A percentile compares a stretch with the other conserved stretches of the same genome.
phyloP scores from a whole-genome alignment of 1,140 invertebrate species.

The Drosophila sproati region DNA sequence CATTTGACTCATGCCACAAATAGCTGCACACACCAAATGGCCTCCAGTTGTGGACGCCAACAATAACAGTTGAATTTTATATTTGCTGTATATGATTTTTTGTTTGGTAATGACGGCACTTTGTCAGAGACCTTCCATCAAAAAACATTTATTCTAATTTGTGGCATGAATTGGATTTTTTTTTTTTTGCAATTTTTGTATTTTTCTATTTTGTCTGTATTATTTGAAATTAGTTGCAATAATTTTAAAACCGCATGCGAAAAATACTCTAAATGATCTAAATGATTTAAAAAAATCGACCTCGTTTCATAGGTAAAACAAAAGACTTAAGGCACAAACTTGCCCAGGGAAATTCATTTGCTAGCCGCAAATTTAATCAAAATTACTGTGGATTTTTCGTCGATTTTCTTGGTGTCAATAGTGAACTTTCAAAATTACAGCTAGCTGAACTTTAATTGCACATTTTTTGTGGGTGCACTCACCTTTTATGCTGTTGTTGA shows the following conservation, averaged over 20 bases:
- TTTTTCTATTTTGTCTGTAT: background rate
- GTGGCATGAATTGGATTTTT: slow-evolving; percentile 46
- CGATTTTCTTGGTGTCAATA: slow-evolving; percentile 6
- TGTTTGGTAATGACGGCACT: slow-evolving; percentile 68
- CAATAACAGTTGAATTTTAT: slow-evolving; percentile 60
- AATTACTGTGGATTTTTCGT: slow-evolving; percentile 7
- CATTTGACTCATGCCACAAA: slow-evolving; percentile 54
- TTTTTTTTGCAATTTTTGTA: slow-evolving; percentile 50
- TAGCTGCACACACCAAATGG: slow-evolving; percentile 43
- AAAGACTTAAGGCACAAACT: slow-evolving; percentile 49
- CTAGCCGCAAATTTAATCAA: slow-evolving; percentile 23
- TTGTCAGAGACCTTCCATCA: slow-evolving; percentile 65
- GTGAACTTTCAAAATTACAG: slow-evolving; percentile 38
- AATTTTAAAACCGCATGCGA: slow-evolving; percentile 32
- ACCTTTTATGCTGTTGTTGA: background rate
- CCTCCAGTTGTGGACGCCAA: slow-evolving; percentile 58
- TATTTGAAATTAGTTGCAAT: slow-evolving; percentile 13
- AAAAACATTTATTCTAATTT: slow-evolving; percentile 77
- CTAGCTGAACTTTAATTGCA: slow-evolving; percentile 27
- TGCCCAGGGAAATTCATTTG: slow-evolving; percentile 44
- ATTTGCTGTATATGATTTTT: slow-evolving; percentile 40
- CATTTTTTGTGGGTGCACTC: background rate
- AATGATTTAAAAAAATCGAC: slow-evolving; percentile 43
- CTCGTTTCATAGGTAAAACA: slow-evolving; percentile 43
- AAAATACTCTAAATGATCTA: slow-evolving; percentile 37